A percentile compares a stretch with the other conserved stretches of the same genome.
These are phyloP conservation scores for Choloepus didactylus DNA, from an alignment of 2,797 vertebrate genomes.

Conservation along the genomic window DNA sequence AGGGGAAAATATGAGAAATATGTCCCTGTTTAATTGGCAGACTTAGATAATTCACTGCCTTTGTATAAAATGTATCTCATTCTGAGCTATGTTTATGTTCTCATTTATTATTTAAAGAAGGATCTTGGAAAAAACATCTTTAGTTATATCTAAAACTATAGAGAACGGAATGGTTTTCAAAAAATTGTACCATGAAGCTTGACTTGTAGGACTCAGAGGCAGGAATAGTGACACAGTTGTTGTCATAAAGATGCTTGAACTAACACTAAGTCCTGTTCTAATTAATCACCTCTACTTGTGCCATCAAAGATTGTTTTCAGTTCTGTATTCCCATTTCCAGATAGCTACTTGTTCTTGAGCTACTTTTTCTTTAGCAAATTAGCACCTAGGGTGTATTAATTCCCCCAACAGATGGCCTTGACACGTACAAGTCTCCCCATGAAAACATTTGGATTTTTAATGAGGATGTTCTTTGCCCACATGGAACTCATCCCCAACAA, in stretches of 20 bases:
- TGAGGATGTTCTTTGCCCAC: not conserved
- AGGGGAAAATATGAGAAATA: not conserved
- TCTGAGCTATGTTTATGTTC: not conserved
- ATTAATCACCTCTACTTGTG: not conserved
- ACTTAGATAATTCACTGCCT: no score
- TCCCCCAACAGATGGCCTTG: conserved; percentile 66
- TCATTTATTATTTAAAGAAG: not conserved
- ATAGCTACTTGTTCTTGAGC: not conserved
- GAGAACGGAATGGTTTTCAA: not conserved
- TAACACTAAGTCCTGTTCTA: not conserved
- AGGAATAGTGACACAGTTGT: not conserved
- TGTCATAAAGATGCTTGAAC: not conserved
- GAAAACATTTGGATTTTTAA: conserved; percentile 59
- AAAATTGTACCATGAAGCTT: not conserved
- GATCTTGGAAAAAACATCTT: not conserved
- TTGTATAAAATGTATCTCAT: not conserved
- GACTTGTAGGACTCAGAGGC: not conserved
- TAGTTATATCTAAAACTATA: not conserved
- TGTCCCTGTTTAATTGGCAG: not conserved
- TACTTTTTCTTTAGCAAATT: conserved; percentile 53
- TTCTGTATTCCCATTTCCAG: conserved; percentile 24
- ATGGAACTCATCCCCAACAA: not conserved
- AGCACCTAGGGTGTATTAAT: conserved; percentile 54
- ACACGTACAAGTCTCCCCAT: conserved; percentile 27
- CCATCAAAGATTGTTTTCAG: not conserved